Base-by-base conservation (phyloP, 2,797 vertebrate genomes). In the Neoniphon sammara region DNA sequence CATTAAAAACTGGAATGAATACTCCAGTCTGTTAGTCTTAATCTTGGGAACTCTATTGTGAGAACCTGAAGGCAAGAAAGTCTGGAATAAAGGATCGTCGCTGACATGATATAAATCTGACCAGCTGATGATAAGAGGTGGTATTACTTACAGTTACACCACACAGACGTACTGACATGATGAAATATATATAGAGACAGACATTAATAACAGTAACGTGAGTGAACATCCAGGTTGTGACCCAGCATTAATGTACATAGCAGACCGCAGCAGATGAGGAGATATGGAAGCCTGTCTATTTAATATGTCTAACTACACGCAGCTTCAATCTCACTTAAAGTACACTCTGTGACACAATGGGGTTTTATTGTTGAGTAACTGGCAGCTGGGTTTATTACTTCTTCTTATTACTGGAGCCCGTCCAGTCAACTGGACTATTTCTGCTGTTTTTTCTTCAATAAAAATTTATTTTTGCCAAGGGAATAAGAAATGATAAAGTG, bases 221-320 rank as follows among this genome's bases (percentile, higher is more conserved):
- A 84, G n/a, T 67, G 31, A 75, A 70, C 66, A 57, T 12, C 56
- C 55, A 57, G 53, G 81, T 55, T 80, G 42, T 72, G 52, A 31
- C 20, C 70, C 77, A 70, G 74, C 69, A 77, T 27, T 27, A 27
- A 27, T 27, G 25, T 70, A 61, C 68, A 67, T 63, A 30, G 57
- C 61, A 44, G 66, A 47, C 73, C 70, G 53, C 31, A 77, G 52
- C 9, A 54, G 20, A 63, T 80, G 63, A 77, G 66, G 76, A 82
- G 82, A 56, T 25, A 31, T 63, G 69, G 76, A 82, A 83, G 59
- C 31, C 27, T 66, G 69, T 82, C 84, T 76, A 66, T 55, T 65
- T 65, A 65, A 44, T 58, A 23, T 42, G 60, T 66, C 64, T 66
- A 44, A 61, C 70, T 47, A 62, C 70, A 72, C 46, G n/a, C 23